Conservation (phyloP, 2,888 invertebrate genomes). For the Metopia argyrocephala region DNA sequence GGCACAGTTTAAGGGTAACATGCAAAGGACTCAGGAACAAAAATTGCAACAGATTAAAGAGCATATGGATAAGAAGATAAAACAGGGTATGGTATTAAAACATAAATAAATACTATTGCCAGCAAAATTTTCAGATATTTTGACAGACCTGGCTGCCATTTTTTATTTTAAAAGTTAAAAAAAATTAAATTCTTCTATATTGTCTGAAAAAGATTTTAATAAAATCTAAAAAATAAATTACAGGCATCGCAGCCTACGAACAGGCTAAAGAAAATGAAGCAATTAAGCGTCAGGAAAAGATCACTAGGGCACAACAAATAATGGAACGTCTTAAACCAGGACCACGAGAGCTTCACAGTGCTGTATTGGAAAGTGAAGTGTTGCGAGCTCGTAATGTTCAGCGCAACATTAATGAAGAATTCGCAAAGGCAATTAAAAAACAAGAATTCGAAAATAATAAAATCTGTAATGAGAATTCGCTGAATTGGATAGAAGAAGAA, state of each 20-base stretch:
- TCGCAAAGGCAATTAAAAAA: conserved; percentile 69
- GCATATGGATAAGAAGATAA: conserved; percentile 57
- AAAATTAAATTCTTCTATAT: too few species aligned
- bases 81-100: conserved; percentile 63
- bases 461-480: conserved; percentile 74
- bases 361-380: conserved; percentile 76
- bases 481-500: conserved; percentile 75
- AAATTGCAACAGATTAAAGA: conserved; percentile 66
- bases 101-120: too few species aligned
- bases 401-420: conserved; percentile 71
- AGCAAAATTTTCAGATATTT: too few species aligned
- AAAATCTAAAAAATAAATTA: background rate
- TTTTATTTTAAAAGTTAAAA: too few species aligned
- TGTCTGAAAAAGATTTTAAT: background rate
- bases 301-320: conserved; percentile 73
- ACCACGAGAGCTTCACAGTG: conserved; percentile 74
- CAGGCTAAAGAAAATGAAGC: conserved; percentile 70
- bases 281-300: conserved; percentile 69
- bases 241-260: conserved; percentile 57
- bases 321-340: conserved; percentile 75
- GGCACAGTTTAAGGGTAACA: conserved; percentile 76
- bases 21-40: conserved; percentile 67
- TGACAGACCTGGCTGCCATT: too few species aligned
- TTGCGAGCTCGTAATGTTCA: conserved; percentile 74
- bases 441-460: conserved; percentile 72